Percentiles rank a stretch among this genome's conserved stretches.
Evolutionary conservation across 2,113 vertebrate genomes (phyloP).

Genomic region (Poeciliopsis prolifica): DNA sequence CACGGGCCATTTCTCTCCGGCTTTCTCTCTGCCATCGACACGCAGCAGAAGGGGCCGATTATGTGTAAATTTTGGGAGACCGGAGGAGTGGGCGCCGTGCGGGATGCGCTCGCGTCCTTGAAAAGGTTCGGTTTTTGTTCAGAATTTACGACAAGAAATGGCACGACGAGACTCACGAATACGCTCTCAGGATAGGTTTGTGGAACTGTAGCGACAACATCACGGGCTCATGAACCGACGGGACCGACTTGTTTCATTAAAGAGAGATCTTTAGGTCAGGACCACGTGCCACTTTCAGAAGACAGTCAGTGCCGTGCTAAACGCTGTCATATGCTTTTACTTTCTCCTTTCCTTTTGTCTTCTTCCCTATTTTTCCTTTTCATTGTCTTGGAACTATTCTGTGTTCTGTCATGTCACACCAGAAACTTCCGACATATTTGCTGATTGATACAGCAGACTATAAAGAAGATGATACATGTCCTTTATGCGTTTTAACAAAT

Average conservation of each 20-base stretch:
- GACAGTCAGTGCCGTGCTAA: background rate
- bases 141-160: conserved; percentile 82
- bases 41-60: conserved; percentile 47
- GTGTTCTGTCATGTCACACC: background rate
- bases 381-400: background rate
- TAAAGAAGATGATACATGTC: background rate
- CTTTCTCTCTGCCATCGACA: conserved; percentile 19
- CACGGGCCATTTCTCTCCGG: conserved; percentile 44
- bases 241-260: conserved; percentile 16
- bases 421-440: background rate
- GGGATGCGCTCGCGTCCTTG: conserved; percentile 60
- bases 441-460: background rate
- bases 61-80: conserved; percentile 33
- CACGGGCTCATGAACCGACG: conserved; percentile 51
- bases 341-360: background rate
- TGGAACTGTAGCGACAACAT: conserved; percentile 65
- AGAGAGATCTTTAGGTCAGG: background rate
- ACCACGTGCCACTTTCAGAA: conserved; percentile 8
- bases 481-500: background rate
- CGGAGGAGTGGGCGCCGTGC: conserved; percentile 37
- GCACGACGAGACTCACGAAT: conserved; percentile 79
- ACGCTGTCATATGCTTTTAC: background rate
- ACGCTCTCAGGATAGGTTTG: conserved; percentile 70
- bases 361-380: conserved; percentile 10
- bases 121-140: conserved; percentile 80